These are phyloP conservation scores for Hemibagrus wyckioides DNA, from an alignment of 2,113 vertebrate genomes.

Conservation along the genomic window DNA sequence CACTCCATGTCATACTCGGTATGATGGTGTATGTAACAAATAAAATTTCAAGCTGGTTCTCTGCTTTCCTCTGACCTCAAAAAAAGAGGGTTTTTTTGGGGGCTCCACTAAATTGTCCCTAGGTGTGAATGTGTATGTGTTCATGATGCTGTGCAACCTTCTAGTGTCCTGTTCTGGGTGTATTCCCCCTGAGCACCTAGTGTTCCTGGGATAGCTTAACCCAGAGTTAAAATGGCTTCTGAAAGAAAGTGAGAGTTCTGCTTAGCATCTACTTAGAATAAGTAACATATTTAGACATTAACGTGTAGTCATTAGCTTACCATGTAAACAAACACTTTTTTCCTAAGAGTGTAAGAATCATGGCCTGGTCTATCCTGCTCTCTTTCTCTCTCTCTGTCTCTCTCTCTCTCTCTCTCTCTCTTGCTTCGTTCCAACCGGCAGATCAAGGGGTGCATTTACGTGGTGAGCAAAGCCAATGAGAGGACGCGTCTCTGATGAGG, in stretches of 20 bases:
- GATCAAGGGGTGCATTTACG: slow-evolving; percentile 89
- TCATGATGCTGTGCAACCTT: background rate
- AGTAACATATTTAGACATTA: background rate
- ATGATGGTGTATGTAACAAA: too few relatives aligned
- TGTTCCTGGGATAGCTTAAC: background rate
- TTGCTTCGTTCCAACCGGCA: slow-evolving; percentile 78
- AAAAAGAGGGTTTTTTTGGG: background rate
- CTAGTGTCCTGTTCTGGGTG: background rate
- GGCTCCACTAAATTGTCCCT: background rate
- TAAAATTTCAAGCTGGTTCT: too few relatives aligned
- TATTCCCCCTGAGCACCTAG: background rate
- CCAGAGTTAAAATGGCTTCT: background rate
- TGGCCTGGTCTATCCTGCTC: background rate
- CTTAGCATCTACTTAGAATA: background rate
- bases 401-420: slow-evolving; percentile 39
- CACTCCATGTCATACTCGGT: too few relatives aligned
- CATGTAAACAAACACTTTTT: background rate
- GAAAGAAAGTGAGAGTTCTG: background rate
- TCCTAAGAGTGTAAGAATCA: background rate
- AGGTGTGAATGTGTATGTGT: background rate
- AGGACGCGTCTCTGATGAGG: slow-evolving; percentile 25
- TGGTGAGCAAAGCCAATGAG: slow-evolving; percentile 71
- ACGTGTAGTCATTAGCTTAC: background rate
- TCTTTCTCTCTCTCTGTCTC: background rate
- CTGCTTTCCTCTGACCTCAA: background rate